Base-by-base conservation (phyloP, 2,113 vertebrate species). In the Bos indicus region DNA sequence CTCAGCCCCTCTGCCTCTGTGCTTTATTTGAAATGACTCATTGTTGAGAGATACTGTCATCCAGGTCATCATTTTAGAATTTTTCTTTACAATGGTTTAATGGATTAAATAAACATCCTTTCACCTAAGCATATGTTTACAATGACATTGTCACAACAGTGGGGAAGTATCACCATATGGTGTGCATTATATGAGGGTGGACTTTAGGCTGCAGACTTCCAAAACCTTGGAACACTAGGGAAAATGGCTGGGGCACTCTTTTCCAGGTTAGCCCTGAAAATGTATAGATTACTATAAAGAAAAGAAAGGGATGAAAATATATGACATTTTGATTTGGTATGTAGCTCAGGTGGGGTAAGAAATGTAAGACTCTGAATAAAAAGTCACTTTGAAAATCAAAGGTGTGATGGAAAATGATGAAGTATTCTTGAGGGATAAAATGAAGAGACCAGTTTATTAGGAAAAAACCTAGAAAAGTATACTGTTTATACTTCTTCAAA, bases 41-140 rank as follows among this genome's bases (percentile, higher is more conserved):
- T 52, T 90, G 10, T 93, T 81, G 80, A 93, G 15, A 36, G 19
- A 57, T 48, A 67, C 17, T 80, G 12, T 87, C 43, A 81, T 43
- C 52, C 16, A 84, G 59, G 57, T 59, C 87, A 86, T 52, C 28
- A 2, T 48, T 96, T 85, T 43, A 86, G 26, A 40, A 51, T 25
- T 89, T 82, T n/a, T 95, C 16, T 93, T 93, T 93, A 83, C 19
- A 91, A 93, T 82, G 23, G 83, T 4, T 57, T 71, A 62, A 26
- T 43, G 52, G 36, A 91, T 90, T 96, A 97, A 97, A 57, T 88
- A 91, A 94, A 28, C 62, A 95, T 90, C 60, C 52, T 67, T 86
- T 82, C 46, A 15, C 46, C 48, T 87, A 95, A 97, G 80, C 96
- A 94, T 87, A 94, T 97, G 94, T 95, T 95, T 91, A 89, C 71